A percentile compares a stretch with the other conserved stretches of the same genome.
These are phyloP conservation scores for Spondyliosoma cantharus DNA, from an alignment of 2,797 vertebrate genomes.

Conservation along the genomic window DNA sequence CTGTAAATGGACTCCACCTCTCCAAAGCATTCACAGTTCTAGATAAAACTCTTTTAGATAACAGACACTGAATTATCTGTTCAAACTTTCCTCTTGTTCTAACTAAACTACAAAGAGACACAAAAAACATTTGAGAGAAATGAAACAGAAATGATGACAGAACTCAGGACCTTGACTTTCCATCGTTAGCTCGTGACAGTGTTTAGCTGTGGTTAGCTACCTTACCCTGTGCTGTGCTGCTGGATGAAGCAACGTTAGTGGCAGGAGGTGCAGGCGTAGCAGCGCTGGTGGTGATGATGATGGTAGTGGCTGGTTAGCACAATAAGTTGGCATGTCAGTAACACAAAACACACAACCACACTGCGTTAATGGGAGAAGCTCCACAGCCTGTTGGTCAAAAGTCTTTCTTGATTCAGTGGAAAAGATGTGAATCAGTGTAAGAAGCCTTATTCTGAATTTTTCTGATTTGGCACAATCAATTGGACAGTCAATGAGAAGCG, in stretches of 20 bases:
- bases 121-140: neutral
- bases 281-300: constrained; percentile 44
- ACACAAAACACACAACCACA: constrained; percentile 35
- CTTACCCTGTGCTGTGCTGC: constrained; percentile 68
- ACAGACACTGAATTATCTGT: too few relatives aligned
- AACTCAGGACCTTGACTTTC: neutral
- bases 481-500: neutral
- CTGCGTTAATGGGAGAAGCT: constrained; percentile 3
- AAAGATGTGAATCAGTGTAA: neutral
- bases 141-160: neutral
- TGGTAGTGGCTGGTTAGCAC: constrained; percentile 66
- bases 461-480: neutral
- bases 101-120: too few relatives aligned
- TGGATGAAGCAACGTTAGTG: constrained; percentile 50
- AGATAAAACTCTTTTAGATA: too few relatives aligned
- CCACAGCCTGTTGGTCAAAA: neutral
- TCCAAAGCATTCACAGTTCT: too few relatives aligned
- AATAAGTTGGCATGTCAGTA: constrained; percentile 48
- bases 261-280: constrained; percentile 44
- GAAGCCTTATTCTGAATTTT: neutral
- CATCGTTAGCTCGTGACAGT: neutral
- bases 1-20: neutral
- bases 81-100: too few relatives aligned
- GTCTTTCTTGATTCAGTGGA: constrained; percentile 20
- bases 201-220: neutral